phyloP scores from a whole-genome alignment of 2,797 vertebrate species.

The Lacerta bilineata region DNA sequence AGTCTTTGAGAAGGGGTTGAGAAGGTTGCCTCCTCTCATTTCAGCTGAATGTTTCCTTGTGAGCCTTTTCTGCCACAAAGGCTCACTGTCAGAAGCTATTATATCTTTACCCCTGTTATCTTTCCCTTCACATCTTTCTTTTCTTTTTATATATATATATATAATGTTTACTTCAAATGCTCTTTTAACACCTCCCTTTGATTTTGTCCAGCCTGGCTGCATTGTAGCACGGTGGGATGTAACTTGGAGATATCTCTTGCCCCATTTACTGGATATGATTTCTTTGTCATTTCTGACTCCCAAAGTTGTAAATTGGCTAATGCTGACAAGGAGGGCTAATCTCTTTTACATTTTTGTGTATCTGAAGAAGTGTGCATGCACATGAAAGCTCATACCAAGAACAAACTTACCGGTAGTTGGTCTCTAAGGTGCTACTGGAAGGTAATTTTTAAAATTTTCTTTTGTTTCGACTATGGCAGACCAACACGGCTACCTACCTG shows the following conservation, averaged over 20 bases:
- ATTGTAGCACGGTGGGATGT: neutral
- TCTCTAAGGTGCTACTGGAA: too few relatives aligned
- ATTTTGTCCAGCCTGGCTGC: neutral
- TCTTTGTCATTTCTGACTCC: constrained; percentile 34
- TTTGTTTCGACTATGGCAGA: too few relatives aligned
- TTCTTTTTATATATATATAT: neutral
- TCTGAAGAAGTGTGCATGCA: too few relatives aligned
- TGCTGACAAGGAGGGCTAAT: constrained; percentile 34
- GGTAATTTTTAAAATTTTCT: too few relatives aligned
- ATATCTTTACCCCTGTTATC: constrained; percentile 17
- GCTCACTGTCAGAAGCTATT: neutral
- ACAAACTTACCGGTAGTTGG: too few relatives aligned
- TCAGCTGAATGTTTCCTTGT: constrained; percentile 22
- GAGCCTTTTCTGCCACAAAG: constrained; percentile 13
- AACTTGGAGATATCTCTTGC: neutral
- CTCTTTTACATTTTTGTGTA: neutral
- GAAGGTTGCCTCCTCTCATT: constrained; percentile 67
- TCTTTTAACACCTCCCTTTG: constrained; percentile 16
- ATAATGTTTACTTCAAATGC: constrained; percentile 1
- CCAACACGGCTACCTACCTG: too few relatives aligned
- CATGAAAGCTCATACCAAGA: too few relatives aligned
- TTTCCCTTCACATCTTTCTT: constrained; percentile 30
- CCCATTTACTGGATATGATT: neutral
- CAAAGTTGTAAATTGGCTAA: constrained; percentile 36
- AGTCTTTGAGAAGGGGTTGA: constrained; percentile 59